Conservation (phyloP, 2,888 invertebrate genomes). For the Leptopilina drosophilae region DNA sequence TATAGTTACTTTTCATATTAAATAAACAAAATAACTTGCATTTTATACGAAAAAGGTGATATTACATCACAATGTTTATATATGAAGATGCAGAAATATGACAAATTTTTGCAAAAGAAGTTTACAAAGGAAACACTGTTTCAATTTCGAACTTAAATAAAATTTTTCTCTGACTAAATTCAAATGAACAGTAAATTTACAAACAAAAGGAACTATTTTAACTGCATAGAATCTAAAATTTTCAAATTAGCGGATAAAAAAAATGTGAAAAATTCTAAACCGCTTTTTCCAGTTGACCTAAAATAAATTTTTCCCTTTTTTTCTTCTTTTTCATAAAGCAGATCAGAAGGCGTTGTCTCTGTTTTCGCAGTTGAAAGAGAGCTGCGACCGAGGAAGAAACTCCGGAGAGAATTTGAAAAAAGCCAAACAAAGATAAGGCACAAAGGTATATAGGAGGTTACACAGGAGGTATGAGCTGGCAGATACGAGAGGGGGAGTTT, state of each 20-base stretch:
- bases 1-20: too few relatives aligned
- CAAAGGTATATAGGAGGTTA: neutral
- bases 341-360: neutral
- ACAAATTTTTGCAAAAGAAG: too few relatives aligned
- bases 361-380: neutral
- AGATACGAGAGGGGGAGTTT: constrained; percentile 5
- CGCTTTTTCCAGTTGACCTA: neutral
- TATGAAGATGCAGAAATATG: too few relatives aligned
- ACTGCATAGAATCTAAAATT: too few relatives aligned
- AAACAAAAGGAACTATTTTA: neutral
- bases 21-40: too few relatives aligned
- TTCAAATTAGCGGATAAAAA: neutral
- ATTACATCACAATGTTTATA: too few relatives aligned
- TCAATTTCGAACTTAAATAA: too few relatives aligned
- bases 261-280: neutral
- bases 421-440: constrained; percentile 26
- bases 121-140: too few relatives aligned
- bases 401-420: constrained; percentile 17
- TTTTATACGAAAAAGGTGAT: too few relatives aligned
- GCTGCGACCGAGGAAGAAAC: neutral
- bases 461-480: constrained; percentile 11
- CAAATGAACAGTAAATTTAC: too few relatives aligned
- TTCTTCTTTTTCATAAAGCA: neutral
- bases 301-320: neutral
- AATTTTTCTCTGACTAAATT: too few relatives aligned